A percentile compares a stretch with the other conserved stretches of the same genome.
Evolutionary conservation across 2,797 vertebrate genomes (phyloP).

Genomic region (Silurus aristotelis): DNA sequence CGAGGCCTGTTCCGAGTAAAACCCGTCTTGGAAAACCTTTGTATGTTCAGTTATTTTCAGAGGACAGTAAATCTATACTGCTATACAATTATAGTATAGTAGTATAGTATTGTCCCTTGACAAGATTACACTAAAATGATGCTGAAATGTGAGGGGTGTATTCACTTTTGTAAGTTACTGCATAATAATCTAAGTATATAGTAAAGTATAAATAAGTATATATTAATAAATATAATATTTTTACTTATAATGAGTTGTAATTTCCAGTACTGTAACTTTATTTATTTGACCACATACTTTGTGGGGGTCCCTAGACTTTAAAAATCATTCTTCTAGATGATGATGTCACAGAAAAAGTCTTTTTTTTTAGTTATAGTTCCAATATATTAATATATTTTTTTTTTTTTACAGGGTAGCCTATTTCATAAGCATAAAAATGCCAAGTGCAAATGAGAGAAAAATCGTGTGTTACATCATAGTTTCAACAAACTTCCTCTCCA

Average conservation of each 20-base stretch:
- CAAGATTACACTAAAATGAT: no score
- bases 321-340: conserved; percentile 1
- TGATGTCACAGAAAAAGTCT: neutral
- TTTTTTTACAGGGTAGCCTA: neutral
- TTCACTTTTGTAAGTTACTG: no score
- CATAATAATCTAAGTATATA: no score
- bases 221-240: neutral
- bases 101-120: no score
- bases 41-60: no score
- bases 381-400: neutral
- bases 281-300: neutral
- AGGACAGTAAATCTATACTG: no score
- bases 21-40: no score
- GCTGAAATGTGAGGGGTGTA: no score
- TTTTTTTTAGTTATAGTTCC: neutral
- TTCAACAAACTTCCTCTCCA: conserved; percentile 2
- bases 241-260: neutral
- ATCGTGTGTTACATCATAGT: conserved; percentile 15
- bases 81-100: no score
- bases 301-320: neutral
- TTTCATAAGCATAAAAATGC: conserved; percentile 13
- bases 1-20: no score
- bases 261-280: neutral
- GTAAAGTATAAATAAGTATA: neutral
- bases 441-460: conserved; percentile 17